Percentiles rank a stretch among this genome's conserved stretches.
Evolutionary conservation across 2,113 vertebrate species (phyloP).

Genomic region (Spermophilus dauricus): DNA sequence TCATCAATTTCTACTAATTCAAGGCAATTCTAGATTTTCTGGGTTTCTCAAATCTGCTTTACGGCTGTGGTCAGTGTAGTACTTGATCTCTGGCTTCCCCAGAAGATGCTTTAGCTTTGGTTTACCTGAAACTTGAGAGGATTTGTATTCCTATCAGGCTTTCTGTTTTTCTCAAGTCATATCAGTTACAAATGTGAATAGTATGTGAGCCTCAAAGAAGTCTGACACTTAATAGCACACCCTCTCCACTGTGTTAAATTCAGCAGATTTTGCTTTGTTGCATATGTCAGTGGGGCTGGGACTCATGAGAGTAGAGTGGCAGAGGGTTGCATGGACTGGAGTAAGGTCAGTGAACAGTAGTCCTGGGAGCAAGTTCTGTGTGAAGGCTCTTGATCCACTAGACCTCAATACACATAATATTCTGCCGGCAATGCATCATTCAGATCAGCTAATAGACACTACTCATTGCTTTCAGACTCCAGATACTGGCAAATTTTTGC

Average conservation of each 20-base stretch:
- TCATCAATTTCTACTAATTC: not conserved
- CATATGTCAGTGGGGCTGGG: rapidly evolving
- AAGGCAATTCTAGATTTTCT: not conserved
- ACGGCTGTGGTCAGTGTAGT: rapidly evolving
- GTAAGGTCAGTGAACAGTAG: too few relatives aligned
- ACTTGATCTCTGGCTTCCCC: not conserved
- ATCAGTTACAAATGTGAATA: not conserved
- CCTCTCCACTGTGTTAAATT: not conserved
- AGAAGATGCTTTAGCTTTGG: not conserved
- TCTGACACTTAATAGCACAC: not conserved
- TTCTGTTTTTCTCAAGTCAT: not conserved
- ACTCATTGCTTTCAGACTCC: not conserved
- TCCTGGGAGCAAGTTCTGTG: rapidly evolving
- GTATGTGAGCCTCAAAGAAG: not conserved
- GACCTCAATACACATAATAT: rapidly evolving
- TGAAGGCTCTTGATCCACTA: rapidly evolving
- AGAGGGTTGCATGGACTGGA: rapidly evolving
- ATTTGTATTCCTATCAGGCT: rapidly evolving
- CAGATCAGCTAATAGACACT: not conserved
- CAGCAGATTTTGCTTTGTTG: rapidly evolving
- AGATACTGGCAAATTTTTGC: rapidly evolving
- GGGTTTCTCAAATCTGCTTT: not conserved
- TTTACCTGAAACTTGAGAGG: not conserved
- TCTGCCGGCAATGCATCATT: rapidly evolving
- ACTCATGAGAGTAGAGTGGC: rapidly evolving